These are phyloP conservation scores for Anticlea derivata DNA, from an alignment of 2,888 invertebrate species.

Conservation along the genomic window DNA sequence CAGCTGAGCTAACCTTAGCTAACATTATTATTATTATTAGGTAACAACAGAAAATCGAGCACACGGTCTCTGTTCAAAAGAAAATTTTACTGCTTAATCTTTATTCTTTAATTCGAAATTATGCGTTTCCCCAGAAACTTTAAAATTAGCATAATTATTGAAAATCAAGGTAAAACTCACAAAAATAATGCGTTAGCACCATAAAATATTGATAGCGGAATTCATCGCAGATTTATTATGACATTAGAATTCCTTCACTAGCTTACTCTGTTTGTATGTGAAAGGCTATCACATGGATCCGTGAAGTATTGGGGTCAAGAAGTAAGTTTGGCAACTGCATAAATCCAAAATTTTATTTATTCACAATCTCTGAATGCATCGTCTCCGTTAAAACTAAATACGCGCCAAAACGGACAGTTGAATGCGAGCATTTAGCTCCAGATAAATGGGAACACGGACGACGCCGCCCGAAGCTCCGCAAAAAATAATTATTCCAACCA, in stretches of 20 bases:
- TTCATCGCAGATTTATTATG: background rate
- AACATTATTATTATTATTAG: background rate
- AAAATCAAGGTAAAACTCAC: no score
- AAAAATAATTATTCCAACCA: slow-evolving; percentile 63
- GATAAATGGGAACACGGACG: slow-evolving; percentile 60
- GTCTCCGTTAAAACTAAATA: slow-evolving; percentile 47
- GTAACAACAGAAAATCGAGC: background rate
- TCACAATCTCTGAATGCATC: slow-evolving; percentile 23
- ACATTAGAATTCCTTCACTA: background rate
- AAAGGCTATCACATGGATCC: background rate
- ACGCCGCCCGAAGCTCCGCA: slow-evolving; percentile 48
- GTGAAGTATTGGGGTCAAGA: background rate
- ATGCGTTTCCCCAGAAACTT: no score
- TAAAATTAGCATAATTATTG: background rate
- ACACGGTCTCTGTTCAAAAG: no score
- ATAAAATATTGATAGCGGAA: background rate
- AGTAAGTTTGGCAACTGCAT: slow-evolving; percentile 3
- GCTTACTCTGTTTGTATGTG: background rate
- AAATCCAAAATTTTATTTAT: slow-evolving; percentile 12
- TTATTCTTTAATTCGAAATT: no score
- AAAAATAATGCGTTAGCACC: no score
- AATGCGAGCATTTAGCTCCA: slow-evolving; percentile 60
- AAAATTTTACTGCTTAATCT: no score
- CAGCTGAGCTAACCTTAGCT: no score
- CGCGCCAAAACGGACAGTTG: slow-evolving; percentile 51